These are phyloP conservation scores for Bujurquina vittata DNA, from an alignment of 2,113 vertebrate genomes.

Conservation along the genomic window DNA sequence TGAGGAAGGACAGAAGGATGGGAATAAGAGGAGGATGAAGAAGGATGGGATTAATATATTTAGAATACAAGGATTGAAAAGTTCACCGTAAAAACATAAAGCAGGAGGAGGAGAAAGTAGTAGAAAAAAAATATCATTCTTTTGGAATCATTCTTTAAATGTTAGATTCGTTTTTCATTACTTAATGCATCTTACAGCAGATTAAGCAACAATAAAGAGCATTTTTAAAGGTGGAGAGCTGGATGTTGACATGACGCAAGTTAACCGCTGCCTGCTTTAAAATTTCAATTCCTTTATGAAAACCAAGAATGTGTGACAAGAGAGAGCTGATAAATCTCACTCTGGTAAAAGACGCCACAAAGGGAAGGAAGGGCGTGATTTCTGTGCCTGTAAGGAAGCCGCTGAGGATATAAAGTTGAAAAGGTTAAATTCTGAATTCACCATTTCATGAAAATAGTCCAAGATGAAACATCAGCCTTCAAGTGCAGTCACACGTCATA, in stretches of 20 bases:
- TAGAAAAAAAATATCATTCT: slow-evolving; percentile 1
- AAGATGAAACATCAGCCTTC: neutral
- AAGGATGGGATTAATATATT: slow-evolving; percentile 9
- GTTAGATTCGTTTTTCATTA: slow-evolving; percentile 8
- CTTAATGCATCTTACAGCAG: neutral
- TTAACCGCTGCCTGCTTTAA: neutral
- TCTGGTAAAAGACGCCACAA: neutral
- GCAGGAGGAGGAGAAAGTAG: neutral
- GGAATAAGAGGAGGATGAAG: neutral
- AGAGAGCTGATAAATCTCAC: neutral
- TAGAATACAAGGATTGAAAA: neutral
- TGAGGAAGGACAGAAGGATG: neutral
- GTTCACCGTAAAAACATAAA: neutral
- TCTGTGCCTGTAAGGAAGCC: neutral
- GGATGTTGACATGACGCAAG: neutral
- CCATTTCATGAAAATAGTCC: neutral
- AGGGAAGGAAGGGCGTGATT: neutral
- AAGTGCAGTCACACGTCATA: neutral
- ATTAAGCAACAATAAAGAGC: neutral
- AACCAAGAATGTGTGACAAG: neutral
- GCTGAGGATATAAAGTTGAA: neutral
- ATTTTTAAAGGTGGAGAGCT: neutral
- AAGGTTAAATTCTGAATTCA: neutral
- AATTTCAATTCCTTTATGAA: neutral
- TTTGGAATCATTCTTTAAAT: slow-evolving; percentile 34